These are phyloP conservation scores for Sphenopsis melanotis DNA, from an alignment of 2,797 vertebrate species.

Conservation along the genomic window DNA sequence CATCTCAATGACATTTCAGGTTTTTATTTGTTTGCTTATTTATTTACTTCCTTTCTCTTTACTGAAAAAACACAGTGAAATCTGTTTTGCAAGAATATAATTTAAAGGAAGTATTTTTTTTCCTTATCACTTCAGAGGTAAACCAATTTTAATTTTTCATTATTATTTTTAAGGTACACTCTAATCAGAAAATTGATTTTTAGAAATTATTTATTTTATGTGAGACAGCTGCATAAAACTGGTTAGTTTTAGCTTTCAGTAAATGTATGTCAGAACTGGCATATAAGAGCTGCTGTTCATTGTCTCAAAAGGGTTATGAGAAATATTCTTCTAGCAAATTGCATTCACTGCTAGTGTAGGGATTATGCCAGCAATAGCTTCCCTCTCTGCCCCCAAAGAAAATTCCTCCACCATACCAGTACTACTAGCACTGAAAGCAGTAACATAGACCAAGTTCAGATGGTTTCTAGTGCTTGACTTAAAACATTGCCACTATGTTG, in stretches of 20 bases:
- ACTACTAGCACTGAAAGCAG: neutral
- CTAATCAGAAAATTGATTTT: neutral
- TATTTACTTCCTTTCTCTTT: neutral
- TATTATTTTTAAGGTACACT: neutral
- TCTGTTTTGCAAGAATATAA: neutral
- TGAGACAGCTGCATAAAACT: neutral
- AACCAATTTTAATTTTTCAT: neutral
- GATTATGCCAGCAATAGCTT: neutral
- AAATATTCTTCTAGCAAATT: neutral
- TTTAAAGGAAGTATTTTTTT: conserved; percentile 4
- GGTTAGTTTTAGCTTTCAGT: neutral
- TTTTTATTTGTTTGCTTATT: neutral
- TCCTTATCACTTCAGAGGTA: neutral
- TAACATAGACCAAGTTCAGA: neutral
- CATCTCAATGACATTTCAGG: neutral
- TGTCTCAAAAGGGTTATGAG: neutral
- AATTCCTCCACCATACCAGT: neutral
- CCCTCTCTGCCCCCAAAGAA: fast-evolving
- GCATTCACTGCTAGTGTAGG: neutral
- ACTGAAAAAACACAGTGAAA: neutral
- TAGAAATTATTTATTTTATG: neutral
- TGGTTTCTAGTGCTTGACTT: neutral
- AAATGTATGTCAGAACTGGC: neutral
- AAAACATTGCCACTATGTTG: neutral
- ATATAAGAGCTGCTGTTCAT: neutral